These are phyloP conservation scores for Piscicola geometra DNA, from an alignment of 2,888 invertebrate species.

Conservation along the genomic window DNA sequence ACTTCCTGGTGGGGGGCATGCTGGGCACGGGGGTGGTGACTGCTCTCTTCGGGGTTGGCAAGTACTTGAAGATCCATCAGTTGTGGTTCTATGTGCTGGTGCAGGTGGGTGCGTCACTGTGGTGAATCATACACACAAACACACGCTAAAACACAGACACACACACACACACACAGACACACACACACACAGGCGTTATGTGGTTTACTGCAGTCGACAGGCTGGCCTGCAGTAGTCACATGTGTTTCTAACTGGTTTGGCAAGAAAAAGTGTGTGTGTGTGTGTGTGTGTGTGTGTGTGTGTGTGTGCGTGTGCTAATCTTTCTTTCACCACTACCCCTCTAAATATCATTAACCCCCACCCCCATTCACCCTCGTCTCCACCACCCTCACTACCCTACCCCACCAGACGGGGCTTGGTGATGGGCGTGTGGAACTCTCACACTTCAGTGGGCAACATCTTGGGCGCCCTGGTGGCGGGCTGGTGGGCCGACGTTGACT, in stretches of 20 bases:
- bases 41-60: slow-evolving; percentile 82
- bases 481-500: slow-evolving; percentile 69
- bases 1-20: slow-evolving; percentile 88
- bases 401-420: slow-evolving; percentile 64
- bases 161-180: no score
- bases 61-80: slow-evolving; percentile 73
- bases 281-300: neutral
- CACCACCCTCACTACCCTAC: neutral
- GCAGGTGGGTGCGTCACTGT: slow-evolving; percentile 63
- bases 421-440: slow-evolving; percentile 95
- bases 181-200: slow-evolving; percentile 61
- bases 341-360: neutral
- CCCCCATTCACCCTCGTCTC: neutral
- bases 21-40: slow-evolving; percentile 77
- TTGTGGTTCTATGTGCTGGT: slow-evolving; percentile 75
- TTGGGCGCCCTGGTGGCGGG: slow-evolving; percentile 84
- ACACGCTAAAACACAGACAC: no score
- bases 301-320: neutral
- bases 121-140: neutral
- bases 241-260: slow-evolving; percentile 96
- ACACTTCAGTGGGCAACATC: slow-evolving; percentile 91
- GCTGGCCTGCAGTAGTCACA: slow-evolving; percentile 92
- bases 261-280: slow-evolving; percentile 63
- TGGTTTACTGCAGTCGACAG: slow-evolving; percentile 84
- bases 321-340: neutral